Percentiles rank a stretch among this genome's conserved stretches.
These are phyloP conservation scores for Thryonomys swinderianus DNA, from an alignment of 2,113 vertebrate species.

Conservation along the genomic window DNA sequence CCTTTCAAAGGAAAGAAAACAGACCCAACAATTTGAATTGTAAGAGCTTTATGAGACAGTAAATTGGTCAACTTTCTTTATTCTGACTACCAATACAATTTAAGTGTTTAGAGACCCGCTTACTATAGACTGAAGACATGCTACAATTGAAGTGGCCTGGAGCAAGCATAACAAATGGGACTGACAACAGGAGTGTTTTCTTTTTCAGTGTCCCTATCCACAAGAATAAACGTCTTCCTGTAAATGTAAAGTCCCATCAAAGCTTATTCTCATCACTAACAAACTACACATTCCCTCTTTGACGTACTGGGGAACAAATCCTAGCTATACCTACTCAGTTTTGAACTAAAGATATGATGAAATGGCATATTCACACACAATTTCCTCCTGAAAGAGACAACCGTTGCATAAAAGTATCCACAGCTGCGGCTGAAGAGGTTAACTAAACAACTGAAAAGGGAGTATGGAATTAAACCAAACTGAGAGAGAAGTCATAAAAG, in stretches of 20 bases:
- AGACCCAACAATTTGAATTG: conserved; percentile 39
- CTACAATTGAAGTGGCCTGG: conserved; percentile 24
- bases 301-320: conserved; percentile 29
- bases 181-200: neutral
- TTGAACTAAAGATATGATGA: conserved; percentile 60
- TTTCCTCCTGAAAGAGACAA: conserved; percentile 51
- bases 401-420: conserved; percentile 32
- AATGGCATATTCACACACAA: conserved; percentile 25
- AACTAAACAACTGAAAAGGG: conserved; percentile 50
- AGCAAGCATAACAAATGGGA: conserved; percentile 9
- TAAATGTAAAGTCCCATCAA: conserved; percentile 32
- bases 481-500: neutral
- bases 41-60: conserved; percentile 33
- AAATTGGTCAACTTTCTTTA: conserved; percentile 50
- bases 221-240: conserved; percentile 32
- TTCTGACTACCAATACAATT: conserved; percentile 33
- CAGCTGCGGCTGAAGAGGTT: conserved; percentile 36
- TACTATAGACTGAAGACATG: conserved; percentile 34
- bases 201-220: conserved; percentile 39
- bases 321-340: conserved; percentile 31
- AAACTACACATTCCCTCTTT: conserved; percentile 48
- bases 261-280: conserved; percentile 34
- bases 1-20: conserved; percentile 52
- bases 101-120: conserved; percentile 44
- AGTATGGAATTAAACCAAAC: neutral